Evolutionary conservation across 2,888 invertebrate species (phyloP).

Genomic region (Isotomurus palustris): DNA sequence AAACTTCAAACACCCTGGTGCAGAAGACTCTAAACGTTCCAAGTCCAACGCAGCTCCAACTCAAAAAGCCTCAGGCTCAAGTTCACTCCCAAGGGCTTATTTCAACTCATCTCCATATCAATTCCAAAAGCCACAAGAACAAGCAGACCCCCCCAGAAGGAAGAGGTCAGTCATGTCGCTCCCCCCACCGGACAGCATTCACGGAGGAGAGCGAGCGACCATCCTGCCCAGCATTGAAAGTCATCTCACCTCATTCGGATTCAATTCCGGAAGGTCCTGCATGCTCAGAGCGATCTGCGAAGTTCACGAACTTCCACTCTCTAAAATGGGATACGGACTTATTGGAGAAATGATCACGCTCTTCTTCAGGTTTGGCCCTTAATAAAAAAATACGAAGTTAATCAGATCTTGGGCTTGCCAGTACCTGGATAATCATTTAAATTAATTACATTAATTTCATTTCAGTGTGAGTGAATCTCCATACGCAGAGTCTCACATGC

Average conservation of each 20-base stretch:
- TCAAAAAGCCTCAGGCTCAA: neutral
- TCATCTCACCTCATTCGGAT: slow-evolving; percentile 32
- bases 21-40: neutral
- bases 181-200: slow-evolving; percentile 40
- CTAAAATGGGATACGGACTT: slow-evolving; percentile 36
- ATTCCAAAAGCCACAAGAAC: neutral
- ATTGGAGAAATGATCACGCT: slow-evolving; percentile 42
- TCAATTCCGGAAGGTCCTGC: slow-evolving; percentile 32
- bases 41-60: neutral
- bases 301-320: slow-evolving; percentile 40
- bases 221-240: slow-evolving; percentile 38
- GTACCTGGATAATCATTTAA: too few species aligned
- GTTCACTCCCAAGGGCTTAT: slow-evolving; percentile 9
- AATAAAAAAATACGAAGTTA: too few species aligned
- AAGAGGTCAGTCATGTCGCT: slow-evolving; percentile 33
- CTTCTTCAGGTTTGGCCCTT: slow-evolving; percentile 41
- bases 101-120: too few species aligned
- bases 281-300: slow-evolving; percentile 43
- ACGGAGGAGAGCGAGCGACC: slow-evolving; percentile 43
- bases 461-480: slow-evolving; percentile 38
- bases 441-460: neutral
- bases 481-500: slow-evolving; percentile 41
- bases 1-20: neutral
- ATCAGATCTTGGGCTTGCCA: too few species aligned
- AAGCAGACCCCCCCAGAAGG: slow-evolving; percentile 2